Percentiles rank a stretch among this genome's conserved stretches.
Conservation (phyloP, 2,888 invertebrate species). For the Drosophila eohydei region DNA sequence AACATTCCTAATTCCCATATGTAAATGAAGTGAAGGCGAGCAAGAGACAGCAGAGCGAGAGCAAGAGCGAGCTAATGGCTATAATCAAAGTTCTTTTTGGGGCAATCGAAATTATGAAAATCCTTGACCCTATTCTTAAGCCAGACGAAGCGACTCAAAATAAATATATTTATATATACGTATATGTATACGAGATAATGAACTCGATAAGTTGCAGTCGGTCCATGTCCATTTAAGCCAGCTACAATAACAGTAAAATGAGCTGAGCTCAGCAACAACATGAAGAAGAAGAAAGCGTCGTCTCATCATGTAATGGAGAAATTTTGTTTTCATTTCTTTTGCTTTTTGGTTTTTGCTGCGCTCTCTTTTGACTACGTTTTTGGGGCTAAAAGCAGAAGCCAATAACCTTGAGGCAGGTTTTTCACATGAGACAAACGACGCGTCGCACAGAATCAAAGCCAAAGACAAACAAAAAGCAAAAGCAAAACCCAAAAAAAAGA, state of each 20-base stretch:
- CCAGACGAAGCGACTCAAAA: constrained; percentile 9
- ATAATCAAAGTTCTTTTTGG: constrained; percentile 29
- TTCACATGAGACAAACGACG: constrained; percentile 59
- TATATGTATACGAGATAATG: constrained; percentile 61
- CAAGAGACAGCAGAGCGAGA: background rate
- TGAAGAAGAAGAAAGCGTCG: constrained; percentile 40
- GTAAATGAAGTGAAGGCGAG: constrained; percentile 22
- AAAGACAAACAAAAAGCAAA: constrained; percentile 32
- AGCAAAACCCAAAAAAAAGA: constrained; percentile 10
- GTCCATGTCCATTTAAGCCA: constrained; percentile 35
- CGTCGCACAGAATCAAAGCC: constrained; percentile 18
- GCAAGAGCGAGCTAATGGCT: background rate
- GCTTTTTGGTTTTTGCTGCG: constrained; percentile 17
- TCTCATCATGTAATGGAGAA: constrained; percentile 73
- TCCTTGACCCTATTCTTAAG: constrained; percentile 66
- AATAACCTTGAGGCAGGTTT: constrained; percentile 80
- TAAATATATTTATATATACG: constrained; percentile 20
- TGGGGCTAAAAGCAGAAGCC: constrained; percentile 69
- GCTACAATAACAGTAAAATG: constrained; percentile 41
- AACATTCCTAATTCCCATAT: constrained; percentile 9
- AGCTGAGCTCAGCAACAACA: constrained; percentile 55
- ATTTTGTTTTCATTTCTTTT: constrained; percentile 44
- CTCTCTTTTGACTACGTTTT: constrained; percentile 50
- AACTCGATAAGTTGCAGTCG: constrained; percentile 64
- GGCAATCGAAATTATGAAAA: constrained; percentile 48